Percentiles rank a stretch among this genome's conserved stretches.
Conservation (phyloP, 2,888 invertebrate genomes). For the Encarsia formosa region DNA sequence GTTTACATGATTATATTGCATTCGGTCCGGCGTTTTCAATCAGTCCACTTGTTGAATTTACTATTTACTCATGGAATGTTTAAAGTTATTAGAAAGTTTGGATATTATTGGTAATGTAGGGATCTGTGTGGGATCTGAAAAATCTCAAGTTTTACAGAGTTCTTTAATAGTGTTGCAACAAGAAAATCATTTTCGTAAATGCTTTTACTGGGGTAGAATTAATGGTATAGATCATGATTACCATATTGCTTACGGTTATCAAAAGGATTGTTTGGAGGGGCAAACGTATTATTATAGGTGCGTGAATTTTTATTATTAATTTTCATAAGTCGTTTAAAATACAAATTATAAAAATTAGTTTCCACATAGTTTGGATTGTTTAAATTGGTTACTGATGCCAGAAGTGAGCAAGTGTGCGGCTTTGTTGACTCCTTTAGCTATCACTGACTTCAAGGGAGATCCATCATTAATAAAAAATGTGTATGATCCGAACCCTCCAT, state of each 20-base stretch:
- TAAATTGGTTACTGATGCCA: constrained; percentile 65
- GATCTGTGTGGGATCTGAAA: constrained; percentile 67
- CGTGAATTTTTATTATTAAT: too few species aligned
- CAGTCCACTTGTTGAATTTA: too few species aligned
- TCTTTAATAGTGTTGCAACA: constrained; percentile 74
- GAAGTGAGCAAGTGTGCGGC: constrained; percentile 50
- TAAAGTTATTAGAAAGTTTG: constrained; percentile 53
- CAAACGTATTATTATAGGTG: constrained; percentile 76
- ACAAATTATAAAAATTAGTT: constrained; percentile 1
- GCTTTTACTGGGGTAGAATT: constrained; percentile 85
- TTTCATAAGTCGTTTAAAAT: too few species aligned
- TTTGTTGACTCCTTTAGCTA: constrained; percentile 51
- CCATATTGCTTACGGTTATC: constrained; percentile 76
- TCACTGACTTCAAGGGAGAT: constrained; percentile 53
- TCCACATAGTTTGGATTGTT: constrained; percentile 59
- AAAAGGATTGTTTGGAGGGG: constrained; percentile 67
- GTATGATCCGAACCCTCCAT: constrained; percentile 54
- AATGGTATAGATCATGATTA: constrained; percentile 74
- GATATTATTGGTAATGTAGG: constrained; percentile 63
- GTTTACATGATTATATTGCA: too few species aligned
- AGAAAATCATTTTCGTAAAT: constrained; percentile 77
- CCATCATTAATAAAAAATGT: constrained; percentile 39
- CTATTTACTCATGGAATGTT: constrained; percentile 55
- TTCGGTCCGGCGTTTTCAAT: too few species aligned
- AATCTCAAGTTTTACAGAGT: constrained; percentile 68